phyloP scores from a whole-genome alignment of 2,797 vertebrate species.

The Harpagifer antarcticus region DNA sequence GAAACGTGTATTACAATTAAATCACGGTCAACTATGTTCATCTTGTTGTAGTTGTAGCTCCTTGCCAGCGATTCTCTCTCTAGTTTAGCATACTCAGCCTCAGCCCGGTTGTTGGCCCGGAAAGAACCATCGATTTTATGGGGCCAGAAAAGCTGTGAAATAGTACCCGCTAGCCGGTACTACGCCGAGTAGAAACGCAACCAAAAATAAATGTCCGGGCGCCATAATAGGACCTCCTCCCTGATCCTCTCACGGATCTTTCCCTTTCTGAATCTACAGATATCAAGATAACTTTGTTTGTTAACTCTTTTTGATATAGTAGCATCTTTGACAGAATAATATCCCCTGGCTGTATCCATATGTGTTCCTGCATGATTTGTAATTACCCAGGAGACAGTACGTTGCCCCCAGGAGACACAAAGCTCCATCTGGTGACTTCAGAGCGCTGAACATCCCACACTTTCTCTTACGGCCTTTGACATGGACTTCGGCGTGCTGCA shows the following conservation, averaged over 20 bases:
- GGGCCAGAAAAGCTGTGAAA: no score
- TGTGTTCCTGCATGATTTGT: slow-evolving; percentile 25
- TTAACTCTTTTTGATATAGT: slow-evolving; percentile 32
- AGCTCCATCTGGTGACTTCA: slow-evolving; percentile 57
- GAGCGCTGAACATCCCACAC: slow-evolving; percentile 20
- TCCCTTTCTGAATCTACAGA: neutral
- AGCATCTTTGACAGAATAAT: slow-evolving; percentile 35
- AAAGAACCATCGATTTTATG: no score
- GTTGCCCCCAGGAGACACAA: slow-evolving; percentile 22
- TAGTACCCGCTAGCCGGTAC: no score
- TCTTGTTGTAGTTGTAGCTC: no score
- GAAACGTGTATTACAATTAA: no score
- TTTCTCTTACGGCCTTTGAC: neutral
- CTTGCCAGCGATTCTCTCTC: no score
- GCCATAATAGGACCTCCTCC: no score
- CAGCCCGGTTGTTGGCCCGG: no score
- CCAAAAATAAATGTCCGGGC: no score
- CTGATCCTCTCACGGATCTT: neutral
- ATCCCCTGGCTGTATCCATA: slow-evolving; percentile 28
- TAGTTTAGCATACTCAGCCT: no score
- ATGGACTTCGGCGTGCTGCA: neutral
- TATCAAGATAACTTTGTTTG: neutral
- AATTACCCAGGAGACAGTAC: slow-evolving; percentile 22
- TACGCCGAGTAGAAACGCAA: no score
- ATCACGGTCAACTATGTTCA: no score